Percentiles rank a stretch among this genome's conserved stretches.
Evolutionary conservation across 2,113 vertebrate genomes (phyloP).

Genomic region (Plotosus lineatus): DNA sequence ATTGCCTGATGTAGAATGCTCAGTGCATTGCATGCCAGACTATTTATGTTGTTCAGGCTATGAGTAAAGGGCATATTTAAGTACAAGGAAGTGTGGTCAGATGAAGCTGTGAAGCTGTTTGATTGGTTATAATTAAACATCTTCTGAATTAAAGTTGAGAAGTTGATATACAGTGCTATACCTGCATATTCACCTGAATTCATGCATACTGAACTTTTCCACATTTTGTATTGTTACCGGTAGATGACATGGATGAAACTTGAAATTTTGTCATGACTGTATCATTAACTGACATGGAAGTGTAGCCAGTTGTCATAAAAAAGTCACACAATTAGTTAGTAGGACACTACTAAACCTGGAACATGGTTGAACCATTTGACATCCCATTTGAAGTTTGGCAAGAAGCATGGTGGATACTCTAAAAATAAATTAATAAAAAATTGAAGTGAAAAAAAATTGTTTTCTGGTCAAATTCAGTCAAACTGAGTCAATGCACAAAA

Average conservation of each 20-base stretch:
- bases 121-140: neutral
- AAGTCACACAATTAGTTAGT: neutral
- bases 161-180: neutral
- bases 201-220: neutral
- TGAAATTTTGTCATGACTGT: neutral
- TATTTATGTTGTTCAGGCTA: slow-evolving; percentile 31
- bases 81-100: neutral
- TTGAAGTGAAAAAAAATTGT: neutral
- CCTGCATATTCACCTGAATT: neutral
- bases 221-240: neutral
- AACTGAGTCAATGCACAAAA: too few relatives aligned
- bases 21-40: slow-evolving; percentile 65
- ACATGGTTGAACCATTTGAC: neutral
- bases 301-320: neutral
- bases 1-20: slow-evolving; percentile 36
- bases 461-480: neutral
- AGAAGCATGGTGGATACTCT: neutral
- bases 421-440: too few relatives aligned
- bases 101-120: neutral
- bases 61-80: neutral
- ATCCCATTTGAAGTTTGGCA: neutral
- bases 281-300: neutral
- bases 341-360: neutral
- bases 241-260: neutral
- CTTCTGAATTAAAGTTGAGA: neutral